Evolutionary conservation across 2,113 vertebrate species (phyloP), one percentile per base, ranked within the genome.

Genomic region (Menura novaehollandiae): DNA sequence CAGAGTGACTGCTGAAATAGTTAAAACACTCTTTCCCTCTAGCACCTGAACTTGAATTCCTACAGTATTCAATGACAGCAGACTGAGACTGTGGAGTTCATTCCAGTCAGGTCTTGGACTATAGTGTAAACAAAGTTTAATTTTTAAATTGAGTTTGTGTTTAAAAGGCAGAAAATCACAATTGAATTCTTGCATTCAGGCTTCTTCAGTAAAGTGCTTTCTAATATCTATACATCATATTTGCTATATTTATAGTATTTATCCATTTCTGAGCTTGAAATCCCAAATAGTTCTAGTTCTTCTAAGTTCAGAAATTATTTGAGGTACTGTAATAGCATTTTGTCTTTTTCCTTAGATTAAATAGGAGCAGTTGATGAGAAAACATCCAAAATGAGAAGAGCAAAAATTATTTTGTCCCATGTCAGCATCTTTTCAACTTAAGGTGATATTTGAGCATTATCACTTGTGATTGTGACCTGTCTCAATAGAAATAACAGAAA

Each of bases 401-500:
- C 23, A 95, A 89, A 91, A 88, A 37, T 35, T 2, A 30, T 95
- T 94, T 96, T 91, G 14, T 88, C 30, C 46, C 44, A 2, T 19
- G 55, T 81, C 43, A 88, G 23, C 43, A 85, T 55, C 5, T 32
- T 93, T 97, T 96, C 73, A 91, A 55, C 97, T 95, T 88, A 83
- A 94, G 41, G 33, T 62, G 66, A 53, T 53, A 44, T 77, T 91
- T 96, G 75, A 43, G 35, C 33, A 53, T 59, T 91, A 53, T 35
- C 33, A 23, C 13, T 43, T 52, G 35, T 92, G 74, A 92, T 91
- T 95, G 69, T 91, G 60, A 60, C 39, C 62, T 95, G 37, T 89
- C 94, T 83, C 66, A 91, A 74, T 67, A 96, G 53, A 79, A 88
- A 72, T 86, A 89, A 80, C 20, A 91, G 46, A 94, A 94, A 95